phyloP scores from a whole-genome alignment of 1,140 invertebrate species.

The Platorchestia sp. region DNA sequence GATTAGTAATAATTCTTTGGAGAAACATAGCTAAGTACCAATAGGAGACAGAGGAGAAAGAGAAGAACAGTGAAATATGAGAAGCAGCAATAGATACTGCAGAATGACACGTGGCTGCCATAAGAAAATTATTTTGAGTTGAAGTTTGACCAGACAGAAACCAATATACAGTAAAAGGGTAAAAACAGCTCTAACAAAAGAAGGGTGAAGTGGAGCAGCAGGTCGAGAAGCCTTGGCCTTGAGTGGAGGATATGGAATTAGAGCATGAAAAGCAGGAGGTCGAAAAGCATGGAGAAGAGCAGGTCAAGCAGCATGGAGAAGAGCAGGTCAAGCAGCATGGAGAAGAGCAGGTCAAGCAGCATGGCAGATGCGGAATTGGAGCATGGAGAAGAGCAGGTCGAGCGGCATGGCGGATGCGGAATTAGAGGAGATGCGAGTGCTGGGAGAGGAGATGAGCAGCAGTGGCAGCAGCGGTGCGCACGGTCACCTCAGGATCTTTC shows the following conservation, averaged over 20 bases:
- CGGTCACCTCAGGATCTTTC: slow-evolving; percentile 13
- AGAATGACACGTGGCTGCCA: background rate
- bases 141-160: too few species aligned
- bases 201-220: background rate
- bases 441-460: slow-evolving; percentile 40
- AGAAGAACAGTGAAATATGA: too few species aligned
- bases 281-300: background rate
- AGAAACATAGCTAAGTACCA: background rate
- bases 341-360: background rate
- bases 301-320: background rate
- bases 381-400: background rate
- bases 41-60: background rate
- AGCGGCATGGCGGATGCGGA: background rate
- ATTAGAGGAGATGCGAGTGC: slow-evolving; percentile 36
- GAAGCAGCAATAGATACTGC: too few species aligned
- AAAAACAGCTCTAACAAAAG: background rate
- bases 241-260: too few species aligned
- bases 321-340: background rate
- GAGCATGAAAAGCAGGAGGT: background rate
- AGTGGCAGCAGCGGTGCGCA: slow-evolving; percentile 42
- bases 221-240: too few species aligned
- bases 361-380: background rate
- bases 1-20: background rate
- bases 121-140: background rate
- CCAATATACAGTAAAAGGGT: background rate